These are phyloP conservation scores for Pseudomugil tenellus DNA, from an alignment of 2,797 vertebrate genomes.

Conservation along the genomic window DNA sequence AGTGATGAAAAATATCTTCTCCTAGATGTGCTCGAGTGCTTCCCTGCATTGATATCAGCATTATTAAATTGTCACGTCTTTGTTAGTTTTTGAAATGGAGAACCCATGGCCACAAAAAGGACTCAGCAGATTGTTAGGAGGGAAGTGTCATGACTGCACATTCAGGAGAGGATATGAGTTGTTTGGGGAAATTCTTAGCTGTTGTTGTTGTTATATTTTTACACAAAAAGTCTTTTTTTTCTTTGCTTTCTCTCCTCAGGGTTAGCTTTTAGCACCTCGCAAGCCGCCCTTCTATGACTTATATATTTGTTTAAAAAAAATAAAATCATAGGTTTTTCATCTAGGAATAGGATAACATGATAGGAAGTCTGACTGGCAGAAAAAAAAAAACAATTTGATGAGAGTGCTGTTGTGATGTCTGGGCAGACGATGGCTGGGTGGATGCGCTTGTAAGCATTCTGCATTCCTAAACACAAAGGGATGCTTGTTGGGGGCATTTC, in stretches of 20 bases:
- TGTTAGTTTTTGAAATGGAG: background rate
- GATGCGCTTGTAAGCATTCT: conserved; percentile 7
- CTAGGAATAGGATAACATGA: background rate
- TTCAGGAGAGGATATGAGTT: conserved; percentile 20
- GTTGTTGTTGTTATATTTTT: background rate
- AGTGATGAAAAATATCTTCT: conserved; percentile 15
- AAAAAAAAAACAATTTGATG: conserved; percentile 12
- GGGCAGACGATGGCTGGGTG: background rate
- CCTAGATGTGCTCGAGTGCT: background rate
- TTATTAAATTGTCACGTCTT: background rate
- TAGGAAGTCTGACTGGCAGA: background rate
- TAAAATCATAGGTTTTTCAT: background rate
- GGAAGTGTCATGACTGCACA: conserved; percentile 8
- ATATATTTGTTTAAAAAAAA: background rate
- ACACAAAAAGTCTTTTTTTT: background rate
- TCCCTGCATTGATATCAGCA: background rate
- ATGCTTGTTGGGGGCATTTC: conserved; percentile 61
- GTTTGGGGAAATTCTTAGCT: conserved; percentile 7
- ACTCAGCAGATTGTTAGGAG: background rate
- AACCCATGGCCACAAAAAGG: background rate
- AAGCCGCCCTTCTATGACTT: background rate
- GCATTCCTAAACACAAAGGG: conserved; percentile 71
- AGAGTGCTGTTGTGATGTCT: conserved; percentile 48
- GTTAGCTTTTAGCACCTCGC: background rate
- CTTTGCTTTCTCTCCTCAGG: background rate